Base-by-base conservation (phyloP, 2,113 vertebrate species). In the Regulus satrapa region DNA sequence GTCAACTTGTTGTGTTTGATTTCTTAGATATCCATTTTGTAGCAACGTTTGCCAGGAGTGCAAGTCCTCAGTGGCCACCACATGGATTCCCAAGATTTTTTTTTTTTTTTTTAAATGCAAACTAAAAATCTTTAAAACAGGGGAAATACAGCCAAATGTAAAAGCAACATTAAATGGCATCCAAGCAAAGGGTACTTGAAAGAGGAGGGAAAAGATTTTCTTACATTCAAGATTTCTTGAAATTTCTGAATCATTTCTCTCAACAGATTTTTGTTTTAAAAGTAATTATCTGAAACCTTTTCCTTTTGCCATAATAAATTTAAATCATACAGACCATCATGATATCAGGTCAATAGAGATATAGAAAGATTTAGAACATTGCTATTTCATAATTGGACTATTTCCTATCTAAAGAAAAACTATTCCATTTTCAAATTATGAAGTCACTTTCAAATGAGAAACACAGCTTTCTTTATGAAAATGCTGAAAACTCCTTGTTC, bases 71-170 rank as follows among this genome's bases (percentile, higher is more conserved):
- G 74, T 71, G 87, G 77, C 36, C 58, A 92, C 76, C 51, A 21
- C 84, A 66, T 62, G 71, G 41, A 85, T 52, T 95, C 73, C 6
- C 31, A 81, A 84, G 28, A 1, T 23, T 67, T 36, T 61, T 41
- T 51, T 14, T 5, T 23, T 67, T 36, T 61, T 41, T 51, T 14
- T 5, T 1, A 10, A 94, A 86, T 52, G 51, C 52, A 80, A 81
- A 41, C 26, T 45, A 25, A 81, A 92, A 55, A 61, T 72, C 61
- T 72, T 89, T 77, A 58, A 28, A 95, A 36, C 1, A 28, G 46
- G 10, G 36, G 45, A 94, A 96, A 74, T 49, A 56, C 75, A 89
- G 76, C 91, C 92, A 95, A 96, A 89, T 59, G n/a, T 55, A 86
- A 95, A 92, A 5, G 28, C 5, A 46, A 56, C 21, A 63, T 77